Percentiles rank a stretch among this genome's conserved stretches.
These are phyloP conservation scores for Centruroides sculpturatus DNA, from an alignment of 1,140 invertebrate species.

Conservation along the genomic window DNA sequence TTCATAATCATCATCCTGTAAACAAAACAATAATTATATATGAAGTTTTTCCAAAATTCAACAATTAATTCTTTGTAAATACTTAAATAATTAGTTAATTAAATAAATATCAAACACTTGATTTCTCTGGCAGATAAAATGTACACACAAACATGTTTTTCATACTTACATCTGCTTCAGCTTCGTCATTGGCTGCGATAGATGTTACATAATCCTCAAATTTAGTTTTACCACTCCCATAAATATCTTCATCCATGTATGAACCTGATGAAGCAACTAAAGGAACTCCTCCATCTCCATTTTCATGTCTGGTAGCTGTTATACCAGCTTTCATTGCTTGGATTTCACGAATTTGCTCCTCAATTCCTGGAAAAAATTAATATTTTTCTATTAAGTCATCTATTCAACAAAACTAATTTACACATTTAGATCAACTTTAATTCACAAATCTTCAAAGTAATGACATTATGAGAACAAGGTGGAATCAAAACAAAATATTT, in stretches of 20 bases:
- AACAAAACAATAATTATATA: slow-evolving; percentile 12
- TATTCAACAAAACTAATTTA: no score
- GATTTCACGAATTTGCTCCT: slow-evolving; percentile 79
- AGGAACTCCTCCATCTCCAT: slow-evolving; percentile 15
- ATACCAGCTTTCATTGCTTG: slow-evolving; percentile 60
- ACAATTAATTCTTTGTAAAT: no score
- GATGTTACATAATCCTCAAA: slow-evolving; percentile 91
- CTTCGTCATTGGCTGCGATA: slow-evolving; percentile 83
- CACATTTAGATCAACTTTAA: no score
- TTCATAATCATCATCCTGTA: slow-evolving; percentile 74
- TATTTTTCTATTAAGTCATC: no score
- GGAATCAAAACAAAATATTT: no score
- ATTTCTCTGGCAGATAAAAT: no score
- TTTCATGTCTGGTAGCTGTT: slow-evolving; percentile 39
- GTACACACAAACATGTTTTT: no score
- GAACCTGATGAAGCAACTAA: slow-evolving; percentile 20
- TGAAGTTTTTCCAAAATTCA: no score
- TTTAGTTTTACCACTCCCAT: slow-evolving; percentile 60
- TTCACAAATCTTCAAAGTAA: no score
- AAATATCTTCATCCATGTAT: slow-evolving; percentile 81
- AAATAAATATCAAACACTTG: no score
- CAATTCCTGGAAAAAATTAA: slow-evolving; percentile 55
- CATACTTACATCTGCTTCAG: slow-evolving; percentile 44
- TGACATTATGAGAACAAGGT: no score
- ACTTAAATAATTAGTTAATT: no score